phyloP scores from a whole-genome alignment of 2,113 vertebrate genomes.

The Hystrix brachyura region DNA sequence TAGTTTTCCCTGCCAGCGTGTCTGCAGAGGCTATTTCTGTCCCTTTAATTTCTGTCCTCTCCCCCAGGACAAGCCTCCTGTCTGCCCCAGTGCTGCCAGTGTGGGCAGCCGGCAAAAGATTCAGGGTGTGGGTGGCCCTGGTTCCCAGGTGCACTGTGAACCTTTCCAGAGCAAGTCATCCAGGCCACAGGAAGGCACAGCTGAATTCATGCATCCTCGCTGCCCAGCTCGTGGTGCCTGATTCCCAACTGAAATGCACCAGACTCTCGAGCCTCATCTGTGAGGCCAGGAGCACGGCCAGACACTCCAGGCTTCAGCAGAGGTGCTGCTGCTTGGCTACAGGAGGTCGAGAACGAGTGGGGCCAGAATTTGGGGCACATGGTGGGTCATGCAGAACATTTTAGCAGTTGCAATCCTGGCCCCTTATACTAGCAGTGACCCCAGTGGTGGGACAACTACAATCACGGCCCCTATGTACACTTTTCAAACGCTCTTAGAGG shows the following conservation, averaged over 20 bases:
- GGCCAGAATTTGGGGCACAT: neutral
- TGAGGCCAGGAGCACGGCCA: neutral
- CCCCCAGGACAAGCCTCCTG: neutral
- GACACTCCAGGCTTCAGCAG: neutral
- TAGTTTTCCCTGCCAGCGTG: rapidly evolving
- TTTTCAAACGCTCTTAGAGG: neutral
- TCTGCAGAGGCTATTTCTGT: neutral
- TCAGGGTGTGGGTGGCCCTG: neutral
- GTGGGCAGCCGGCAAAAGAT: neutral
- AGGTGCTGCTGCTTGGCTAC: rapidly evolving
- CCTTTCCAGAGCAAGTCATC: neutral
- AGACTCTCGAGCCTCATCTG: neutral
- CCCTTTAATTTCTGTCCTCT: neutral
- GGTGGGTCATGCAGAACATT: neutral
- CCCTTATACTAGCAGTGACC: neutral
- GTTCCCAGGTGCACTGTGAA: neutral
- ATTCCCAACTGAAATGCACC: neutral
- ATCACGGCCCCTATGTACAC: no score
- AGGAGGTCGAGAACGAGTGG: neutral
- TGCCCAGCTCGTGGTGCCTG: rapidly evolving
- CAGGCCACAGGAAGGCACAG: neutral
- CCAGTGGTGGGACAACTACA: neutral
- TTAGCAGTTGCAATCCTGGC: neutral
- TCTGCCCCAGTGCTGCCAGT: rapidly evolving
- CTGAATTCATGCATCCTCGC: rapidly evolving